phyloP scores from a whole-genome alignment of 1,140 invertebrate species.

The Eulimnadia texana region DNA sequence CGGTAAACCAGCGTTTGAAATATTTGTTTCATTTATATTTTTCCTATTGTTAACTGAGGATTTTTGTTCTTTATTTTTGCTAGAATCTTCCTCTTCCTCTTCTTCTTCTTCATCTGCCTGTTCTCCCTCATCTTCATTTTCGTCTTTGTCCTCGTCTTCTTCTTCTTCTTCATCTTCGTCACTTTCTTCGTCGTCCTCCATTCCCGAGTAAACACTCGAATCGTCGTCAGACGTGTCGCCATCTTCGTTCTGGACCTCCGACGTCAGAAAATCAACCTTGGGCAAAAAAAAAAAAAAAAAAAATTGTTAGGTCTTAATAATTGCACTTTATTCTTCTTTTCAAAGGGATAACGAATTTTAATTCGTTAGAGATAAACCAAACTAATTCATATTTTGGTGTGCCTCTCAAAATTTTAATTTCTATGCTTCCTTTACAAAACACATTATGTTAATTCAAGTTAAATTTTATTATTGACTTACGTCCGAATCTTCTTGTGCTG shows the following conservation, averaged over 20 bases:
- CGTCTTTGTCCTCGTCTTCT: slow-evolving; percentile 16
- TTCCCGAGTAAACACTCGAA: slow-evolving; percentile 28
- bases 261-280: slow-evolving; percentile 9
- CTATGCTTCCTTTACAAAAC: too few relatives aligned
- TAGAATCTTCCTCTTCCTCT: slow-evolving; percentile 4
- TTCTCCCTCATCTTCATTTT: slow-evolving; percentile 19
- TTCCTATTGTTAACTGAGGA: background rate
- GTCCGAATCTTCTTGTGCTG: background rate
- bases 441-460: too few relatives aligned
- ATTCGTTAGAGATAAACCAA: background rate
- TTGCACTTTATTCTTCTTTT: too few relatives aligned
- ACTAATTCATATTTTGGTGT: background rate
- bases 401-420: too few relatives aligned
- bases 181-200: slow-evolving; percentile 25
- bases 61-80: slow-evolving; percentile 12
- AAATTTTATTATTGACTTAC: background rate
- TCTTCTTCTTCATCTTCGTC: slow-evolving; percentile 14
- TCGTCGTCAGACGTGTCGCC: slow-evolving; percentile 25
- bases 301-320: background rate
- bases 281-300: background rate
- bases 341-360: too few relatives aligned
- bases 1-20: slow-evolving; percentile 3
- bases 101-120: slow-evolving; percentile 24
- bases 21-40: background rate
- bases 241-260: slow-evolving; percentile 1